Conservation (phyloP, 2,797 vertebrate genomes). For the Galagoides demidoff region DNA sequence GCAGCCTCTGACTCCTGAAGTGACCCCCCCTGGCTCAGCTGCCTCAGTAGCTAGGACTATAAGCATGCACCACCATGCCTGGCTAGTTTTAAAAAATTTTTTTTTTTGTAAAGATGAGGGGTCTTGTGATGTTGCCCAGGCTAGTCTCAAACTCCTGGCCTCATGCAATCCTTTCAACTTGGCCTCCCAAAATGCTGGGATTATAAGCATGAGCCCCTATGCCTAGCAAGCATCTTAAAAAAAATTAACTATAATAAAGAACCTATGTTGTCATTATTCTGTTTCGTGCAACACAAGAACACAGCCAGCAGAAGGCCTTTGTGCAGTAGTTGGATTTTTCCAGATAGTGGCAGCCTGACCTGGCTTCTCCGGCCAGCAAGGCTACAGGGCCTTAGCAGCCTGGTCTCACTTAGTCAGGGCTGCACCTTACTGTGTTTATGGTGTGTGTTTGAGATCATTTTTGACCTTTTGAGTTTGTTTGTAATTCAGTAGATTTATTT, state of each 20-base stretch:
- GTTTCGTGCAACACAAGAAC: background rate
- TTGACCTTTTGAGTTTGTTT: conserved; percentile 43
- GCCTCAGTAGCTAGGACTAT: background rate
- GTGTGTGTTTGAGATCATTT: background rate
- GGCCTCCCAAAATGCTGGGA: background rate
- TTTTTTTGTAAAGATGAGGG: background rate
- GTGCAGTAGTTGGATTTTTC: too few relatives aligned
- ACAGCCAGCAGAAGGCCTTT: background rate
- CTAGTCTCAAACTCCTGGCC: background rate
- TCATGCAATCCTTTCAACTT: background rate
- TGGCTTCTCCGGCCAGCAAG: fast-evolving
- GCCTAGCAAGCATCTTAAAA: background rate
- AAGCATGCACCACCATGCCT: background rate
- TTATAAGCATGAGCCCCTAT: background rate
- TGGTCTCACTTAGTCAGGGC: background rate
- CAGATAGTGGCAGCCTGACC: fast-evolving
- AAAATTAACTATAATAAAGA: background rate
- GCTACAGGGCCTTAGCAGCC: background rate
- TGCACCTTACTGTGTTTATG: fast-evolving
- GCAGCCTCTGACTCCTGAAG: background rate
- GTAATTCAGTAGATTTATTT: background rate
- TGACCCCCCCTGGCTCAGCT: background rate
- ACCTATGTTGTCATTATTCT: background rate
- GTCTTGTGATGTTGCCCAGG: background rate
- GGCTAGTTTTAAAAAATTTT: background rate